These are phyloP conservation scores for Drosophila pallidifrons DNA, from an alignment of 1,140 invertebrate genomes.

Conservation along the genomic window DNA sequence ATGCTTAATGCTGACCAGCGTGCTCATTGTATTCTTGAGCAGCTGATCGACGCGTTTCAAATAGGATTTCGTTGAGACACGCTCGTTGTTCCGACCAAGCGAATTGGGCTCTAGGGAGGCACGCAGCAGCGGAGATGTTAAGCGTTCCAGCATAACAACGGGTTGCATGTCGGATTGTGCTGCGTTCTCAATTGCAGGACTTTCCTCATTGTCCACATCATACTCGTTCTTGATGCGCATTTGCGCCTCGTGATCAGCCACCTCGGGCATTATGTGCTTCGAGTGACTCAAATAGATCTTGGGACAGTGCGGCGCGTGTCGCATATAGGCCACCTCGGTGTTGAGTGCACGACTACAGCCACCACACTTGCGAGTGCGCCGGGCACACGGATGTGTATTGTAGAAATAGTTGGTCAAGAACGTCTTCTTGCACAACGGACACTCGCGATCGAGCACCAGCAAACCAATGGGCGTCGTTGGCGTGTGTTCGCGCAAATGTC, in stretches of 20 bases:
- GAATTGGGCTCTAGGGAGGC: conserved; percentile 17
- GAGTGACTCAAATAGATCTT: conserved; percentile 77
- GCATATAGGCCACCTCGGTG: conserved; percentile 63
- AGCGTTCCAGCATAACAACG: conserved; percentile 67
- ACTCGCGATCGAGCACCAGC: conserved; percentile 72
- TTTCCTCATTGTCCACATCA: conserved; percentile 60
- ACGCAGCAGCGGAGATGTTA: conserved; percentile 60
- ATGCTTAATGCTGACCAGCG: conserved; percentile 80
- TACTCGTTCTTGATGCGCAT: conserved; percentile 76
- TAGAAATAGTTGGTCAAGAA: conserved; percentile 79
- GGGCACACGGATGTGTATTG: conserved; percentile 79
- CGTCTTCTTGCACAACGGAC: conserved; percentile 71
- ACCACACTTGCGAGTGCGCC: conserved; percentile 69
- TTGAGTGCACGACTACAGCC: conserved; percentile 66
- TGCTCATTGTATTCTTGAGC: conserved; percentile 75
- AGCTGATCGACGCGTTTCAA: conserved; percentile 78
- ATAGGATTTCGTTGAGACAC: conserved; percentile 72
- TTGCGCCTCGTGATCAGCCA: conserved; percentile 49
- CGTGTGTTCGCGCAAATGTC: conserved; percentile 73
- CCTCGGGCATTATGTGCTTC: conserved; percentile 71
- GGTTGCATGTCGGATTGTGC: conserved; percentile 66
- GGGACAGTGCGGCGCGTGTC: conserved; percentile 67
- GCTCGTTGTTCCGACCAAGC: conserved; percentile 49
- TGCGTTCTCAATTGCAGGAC: conserved; percentile 21
- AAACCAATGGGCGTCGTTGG: conserved; percentile 49